phyloP scores from a whole-genome alignment of 2,113 vertebrate genomes.

The Stigmatopora argus region DNA sequence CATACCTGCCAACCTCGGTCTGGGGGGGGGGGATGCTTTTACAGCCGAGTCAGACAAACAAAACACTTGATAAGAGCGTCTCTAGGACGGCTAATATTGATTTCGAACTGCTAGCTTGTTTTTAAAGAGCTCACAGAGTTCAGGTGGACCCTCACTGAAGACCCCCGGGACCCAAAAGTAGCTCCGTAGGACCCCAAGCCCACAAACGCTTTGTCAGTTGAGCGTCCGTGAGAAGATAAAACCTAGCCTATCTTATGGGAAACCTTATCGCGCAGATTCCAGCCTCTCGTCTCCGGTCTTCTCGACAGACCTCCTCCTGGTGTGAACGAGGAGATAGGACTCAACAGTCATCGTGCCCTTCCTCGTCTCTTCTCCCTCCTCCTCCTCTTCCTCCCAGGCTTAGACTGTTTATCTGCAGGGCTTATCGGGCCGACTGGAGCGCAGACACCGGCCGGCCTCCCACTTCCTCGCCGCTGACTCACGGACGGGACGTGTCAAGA shows the following conservation, averaged over 20 bases:
- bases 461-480: constrained; percentile 25
- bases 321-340: constrained; percentile 16
- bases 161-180: neutral
- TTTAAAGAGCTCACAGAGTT: neutral
- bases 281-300: constrained; percentile 13
- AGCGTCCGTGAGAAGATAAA: constrained; percentile 20
- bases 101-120: too few species aligned
- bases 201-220: neutral
- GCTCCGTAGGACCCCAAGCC: neutral
- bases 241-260: constrained; percentile 10
- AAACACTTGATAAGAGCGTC: too few species aligned
- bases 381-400: constrained; percentile 25
- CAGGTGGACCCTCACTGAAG: neutral
- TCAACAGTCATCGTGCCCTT: constrained; percentile 30
- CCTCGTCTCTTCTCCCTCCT: constrained; percentile 18
- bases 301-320: constrained; percentile 14
- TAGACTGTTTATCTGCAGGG: constrained; percentile 40
- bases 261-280: constrained; percentile 27
- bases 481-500: constrained; percentile 34
- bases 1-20: too few species aligned
- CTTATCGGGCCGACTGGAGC: constrained; percentile 46
- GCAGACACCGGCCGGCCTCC: constrained; percentile 42
- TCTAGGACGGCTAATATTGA: too few species aligned
- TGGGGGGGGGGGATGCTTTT: too few species aligned
- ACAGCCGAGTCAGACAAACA: too few species aligned